phyloP scores from a whole-genome alignment of 2,113 vertebrate species.

The Chaenocephalus aceratus region DNA sequence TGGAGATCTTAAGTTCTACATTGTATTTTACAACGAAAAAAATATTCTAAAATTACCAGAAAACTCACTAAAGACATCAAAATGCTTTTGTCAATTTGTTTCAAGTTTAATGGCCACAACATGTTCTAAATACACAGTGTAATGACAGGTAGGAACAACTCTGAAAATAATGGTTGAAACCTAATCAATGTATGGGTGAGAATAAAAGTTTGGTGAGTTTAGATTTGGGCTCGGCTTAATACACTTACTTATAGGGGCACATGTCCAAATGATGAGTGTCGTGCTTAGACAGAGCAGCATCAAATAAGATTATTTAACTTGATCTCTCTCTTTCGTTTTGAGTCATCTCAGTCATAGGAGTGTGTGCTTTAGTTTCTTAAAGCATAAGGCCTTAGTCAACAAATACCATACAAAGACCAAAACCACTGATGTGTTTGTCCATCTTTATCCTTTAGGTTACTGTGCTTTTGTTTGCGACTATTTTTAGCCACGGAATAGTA shows the following conservation, averaged over 20 bases:
- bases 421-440: neutral
- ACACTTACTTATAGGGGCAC: neutral
- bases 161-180: neutral
- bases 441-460: neutral
- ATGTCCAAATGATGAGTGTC: neutral
- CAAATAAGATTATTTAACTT: neutral
- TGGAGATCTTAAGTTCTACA: neutral
- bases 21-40: neutral
- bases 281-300: neutral
- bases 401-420: neutral
- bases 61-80: too few species aligned
- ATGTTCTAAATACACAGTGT: neutral
- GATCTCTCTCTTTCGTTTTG: neutral
- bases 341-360: neutral
- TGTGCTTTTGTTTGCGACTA: neutral
- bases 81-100: too few species aligned
- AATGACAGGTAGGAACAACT: neutral
- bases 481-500: neutral
- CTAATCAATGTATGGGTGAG: neutral
- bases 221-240: too few species aligned
- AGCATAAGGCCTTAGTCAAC: neutral
- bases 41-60: too few species aligned
- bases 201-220: neutral
- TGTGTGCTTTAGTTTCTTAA: neutral
- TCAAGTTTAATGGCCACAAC: too few species aligned